Percentiles rank a stretch among this genome's conserved stretches.
phyloP scores from a whole-genome alignment of 2,888 invertebrate genomes.

The Tiphia femorata region DNA sequence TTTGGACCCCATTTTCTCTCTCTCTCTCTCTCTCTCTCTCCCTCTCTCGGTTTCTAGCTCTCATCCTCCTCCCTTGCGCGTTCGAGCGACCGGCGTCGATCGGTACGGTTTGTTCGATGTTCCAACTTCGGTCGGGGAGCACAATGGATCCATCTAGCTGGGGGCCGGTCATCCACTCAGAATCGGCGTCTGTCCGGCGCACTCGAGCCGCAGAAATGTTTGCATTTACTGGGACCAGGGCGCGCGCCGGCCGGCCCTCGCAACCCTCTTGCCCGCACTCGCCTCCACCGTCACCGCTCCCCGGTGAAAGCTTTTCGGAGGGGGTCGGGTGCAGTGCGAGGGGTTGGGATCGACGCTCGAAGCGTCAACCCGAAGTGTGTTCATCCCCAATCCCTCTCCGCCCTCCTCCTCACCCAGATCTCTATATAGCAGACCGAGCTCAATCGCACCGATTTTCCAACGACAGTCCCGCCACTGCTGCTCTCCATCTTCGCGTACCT shows the following conservation, averaged over 20 bases:
- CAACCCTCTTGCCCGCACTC: background rate
- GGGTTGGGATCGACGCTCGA: conserved; percentile 35
- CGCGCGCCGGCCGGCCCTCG: conserved; percentile 8
- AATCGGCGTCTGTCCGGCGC: conserved; percentile 38
- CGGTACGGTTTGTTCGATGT: conserved; percentile 40
- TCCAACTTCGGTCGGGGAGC: conserved; percentile 34
- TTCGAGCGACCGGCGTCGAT: conserved; percentile 31
- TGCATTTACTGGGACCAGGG: conserved; percentile 52
- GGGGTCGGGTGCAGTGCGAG: no score
- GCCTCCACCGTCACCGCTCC: conserved; percentile 2
- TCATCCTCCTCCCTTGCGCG: conserved; percentile 6
- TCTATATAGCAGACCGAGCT: background rate
- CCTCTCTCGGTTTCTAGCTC: no score
- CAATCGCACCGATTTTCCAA: conserved; percentile 14
- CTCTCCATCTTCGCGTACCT: conserved; percentile 43
- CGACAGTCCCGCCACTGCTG: conserved; percentile 21
- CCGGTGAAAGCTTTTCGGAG: conserved; percentile 47
- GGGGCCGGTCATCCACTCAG: conserved; percentile 45
- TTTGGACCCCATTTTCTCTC: background rate
- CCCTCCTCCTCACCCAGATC: background rate
- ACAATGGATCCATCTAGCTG: conserved; percentile 10
- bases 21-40: background rate
- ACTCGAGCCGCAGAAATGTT: conserved; percentile 56
- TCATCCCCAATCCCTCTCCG: conserved; percentile 29
- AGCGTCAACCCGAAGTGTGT: conserved; percentile 50